Evolutionary conservation across 2,797 vertebrate species (phyloP).

Genomic region (Echiichthys vipera): DNA sequence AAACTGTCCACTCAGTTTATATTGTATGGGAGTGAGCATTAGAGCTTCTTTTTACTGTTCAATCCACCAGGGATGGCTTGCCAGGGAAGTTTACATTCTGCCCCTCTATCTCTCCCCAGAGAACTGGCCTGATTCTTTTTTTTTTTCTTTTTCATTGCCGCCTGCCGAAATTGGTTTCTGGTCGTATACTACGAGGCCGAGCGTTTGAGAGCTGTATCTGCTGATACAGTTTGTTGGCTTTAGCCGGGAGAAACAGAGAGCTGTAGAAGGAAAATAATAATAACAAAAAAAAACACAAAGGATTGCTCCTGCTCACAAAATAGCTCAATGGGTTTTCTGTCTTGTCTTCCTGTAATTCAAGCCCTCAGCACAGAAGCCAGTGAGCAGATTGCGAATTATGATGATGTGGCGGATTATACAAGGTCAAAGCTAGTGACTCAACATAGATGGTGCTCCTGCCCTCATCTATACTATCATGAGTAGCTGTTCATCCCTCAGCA

Average conservation of each 20-base stretch:
- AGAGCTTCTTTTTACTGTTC: conserved; percentile 74
- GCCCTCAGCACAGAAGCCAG: conserved; percentile 22
- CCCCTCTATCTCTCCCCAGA: conserved; percentile 78
- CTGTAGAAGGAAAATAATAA: conserved; percentile 53
- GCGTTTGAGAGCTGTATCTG: conserved; percentile 70
- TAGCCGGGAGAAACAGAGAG: conserved; percentile 60
- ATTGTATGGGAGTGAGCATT: conserved; percentile 67
- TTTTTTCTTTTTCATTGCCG: conserved; percentile 68
- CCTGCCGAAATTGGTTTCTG: conserved; percentile 82
- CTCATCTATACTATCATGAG: conserved; percentile 52
- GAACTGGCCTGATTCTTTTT: conserved; percentile 81
- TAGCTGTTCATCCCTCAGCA: conserved; percentile 37
- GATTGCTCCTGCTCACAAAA: conserved; percentile 51
- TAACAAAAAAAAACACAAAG: conserved; percentile 37
- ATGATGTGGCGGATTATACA: conserved; percentile 58
- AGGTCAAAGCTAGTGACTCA: conserved; percentile 62
- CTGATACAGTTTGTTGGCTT: conserved; percentile 75
- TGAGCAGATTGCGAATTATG: conserved; percentile 46
- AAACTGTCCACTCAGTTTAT: conserved; percentile 71
- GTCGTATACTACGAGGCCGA: conserved; percentile 67
- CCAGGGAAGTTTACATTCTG: conserved; percentile 83
- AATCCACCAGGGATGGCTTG: conserved; percentile 76
- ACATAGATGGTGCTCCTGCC: conserved; percentile 49
- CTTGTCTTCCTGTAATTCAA: conserved; percentile 77
- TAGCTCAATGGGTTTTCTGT: conserved; percentile 52